Evolutionary conservation across 2,113 vertebrate species (phyloP), one percentile per base, ranked within the genome.

Genomic region (Myiopsitta monachus): DNA sequence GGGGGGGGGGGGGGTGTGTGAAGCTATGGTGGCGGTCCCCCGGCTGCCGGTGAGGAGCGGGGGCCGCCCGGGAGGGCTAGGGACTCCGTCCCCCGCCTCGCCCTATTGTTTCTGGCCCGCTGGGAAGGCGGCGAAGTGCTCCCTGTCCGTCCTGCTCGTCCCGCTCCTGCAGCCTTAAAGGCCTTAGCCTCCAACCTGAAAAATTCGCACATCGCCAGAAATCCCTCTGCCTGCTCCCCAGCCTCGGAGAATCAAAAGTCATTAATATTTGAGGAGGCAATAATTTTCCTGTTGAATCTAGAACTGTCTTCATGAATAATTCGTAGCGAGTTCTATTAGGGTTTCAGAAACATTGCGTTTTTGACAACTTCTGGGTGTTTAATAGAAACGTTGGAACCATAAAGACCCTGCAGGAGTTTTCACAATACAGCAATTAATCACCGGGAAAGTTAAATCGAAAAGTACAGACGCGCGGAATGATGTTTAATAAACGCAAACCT

Each of bases 191-290:
- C 84, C 73, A 90, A 92, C 81, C 91, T 69, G 92, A 43, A 68
- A 90, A 94, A 94, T 59, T n/a, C 90, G 51, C 67, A 66, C 57
- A 88, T 63, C n/a, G 36, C 70, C 92, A 96, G 95, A 96, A 95
- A 97, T 87, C 87, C 73, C 94, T 90, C 83, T 87, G 93, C 92
- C 77, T 38, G 72, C 91, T 97, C 94, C 95, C 64, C 84, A 59
- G 94, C 93, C 94, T 93, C 81, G 91, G 94, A 96, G 97, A 97
- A 98, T 92, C 96, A 97, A 95, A 97, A 91, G 86, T 92, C 96
- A 98, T 98, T 97, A 98, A 98, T 98, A 98, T 98, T 98, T 98
- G 97, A 98, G 95, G 93, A 98, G 97, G 97, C 98, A 97, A 98
- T 98, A 98, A 98, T 98, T 98, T 98, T 98, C 95, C 96, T 97